Evolutionary conservation across 2,113 vertebrate species (phyloP).

Genomic region (Aegypius monachus): DNA sequence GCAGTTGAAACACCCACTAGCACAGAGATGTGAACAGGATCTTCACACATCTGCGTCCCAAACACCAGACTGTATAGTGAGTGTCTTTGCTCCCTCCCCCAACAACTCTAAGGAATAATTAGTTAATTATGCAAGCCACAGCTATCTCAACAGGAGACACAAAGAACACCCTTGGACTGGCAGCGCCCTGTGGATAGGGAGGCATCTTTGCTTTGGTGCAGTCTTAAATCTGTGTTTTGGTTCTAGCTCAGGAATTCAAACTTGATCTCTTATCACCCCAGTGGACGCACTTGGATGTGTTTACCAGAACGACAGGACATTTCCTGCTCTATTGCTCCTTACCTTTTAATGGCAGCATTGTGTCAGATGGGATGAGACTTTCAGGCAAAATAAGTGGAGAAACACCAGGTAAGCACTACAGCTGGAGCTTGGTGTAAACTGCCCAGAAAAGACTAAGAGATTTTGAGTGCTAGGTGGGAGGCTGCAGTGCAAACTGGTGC

Average conservation of each 20-base stretch:
- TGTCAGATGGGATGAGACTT: background rate
- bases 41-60: background rate
- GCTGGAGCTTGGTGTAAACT: background rate
- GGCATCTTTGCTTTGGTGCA: background rate
- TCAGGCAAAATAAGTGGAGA: background rate
- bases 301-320: background rate
- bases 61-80: background rate
- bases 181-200: background rate
- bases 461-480: background rate
- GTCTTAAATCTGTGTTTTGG: background rate
- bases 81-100: background rate
- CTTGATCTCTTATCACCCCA: accelerated
- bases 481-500: background rate
- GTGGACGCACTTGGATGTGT: background rate
- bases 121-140: background rate
- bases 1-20: background rate
- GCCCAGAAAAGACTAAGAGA: background rate
- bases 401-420: background rate
- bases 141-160: background rate
- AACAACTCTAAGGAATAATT: background rate
- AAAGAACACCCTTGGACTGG: background rate
- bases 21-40: background rate
- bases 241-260: background rate
- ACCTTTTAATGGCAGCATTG: accelerated
- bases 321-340: background rate